Evolutionary conservation across 2,113 vertebrate genomes (phyloP).

Genomic region (Dolichotis patagonum): DNA sequence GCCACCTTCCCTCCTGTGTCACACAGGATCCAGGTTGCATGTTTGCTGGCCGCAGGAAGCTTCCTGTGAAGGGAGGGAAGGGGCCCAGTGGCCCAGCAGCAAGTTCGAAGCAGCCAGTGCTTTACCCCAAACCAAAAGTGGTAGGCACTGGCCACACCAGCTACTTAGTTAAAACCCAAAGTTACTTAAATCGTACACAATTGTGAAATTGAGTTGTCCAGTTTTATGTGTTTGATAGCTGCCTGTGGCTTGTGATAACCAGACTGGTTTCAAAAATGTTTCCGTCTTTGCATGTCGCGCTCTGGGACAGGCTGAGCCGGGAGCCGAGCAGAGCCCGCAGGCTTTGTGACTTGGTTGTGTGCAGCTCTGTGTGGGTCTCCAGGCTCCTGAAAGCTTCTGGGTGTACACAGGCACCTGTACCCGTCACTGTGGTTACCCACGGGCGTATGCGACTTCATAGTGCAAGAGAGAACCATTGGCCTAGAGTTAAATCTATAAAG

Average conservation of each 20-base stretch:
- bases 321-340: rapidly evolving
- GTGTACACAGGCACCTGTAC: not conserved
- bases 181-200: not conserved
- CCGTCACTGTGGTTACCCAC: not conserved
- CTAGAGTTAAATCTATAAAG: not conserved
- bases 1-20: not conserved
- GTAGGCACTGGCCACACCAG: not conserved
- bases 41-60: not conserved
- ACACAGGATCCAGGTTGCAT: too few species aligned
- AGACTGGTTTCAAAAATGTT: not conserved
- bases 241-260: not conserved
- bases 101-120: not conserved
- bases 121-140: not conserved
- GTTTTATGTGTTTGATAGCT: not conserved
- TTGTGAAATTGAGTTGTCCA: not conserved
- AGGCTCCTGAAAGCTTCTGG: not conserved
- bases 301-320: not conserved
- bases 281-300: not conserved
- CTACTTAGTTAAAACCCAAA: not conserved
- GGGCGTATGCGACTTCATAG: not conserved
- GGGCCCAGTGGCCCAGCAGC: not conserved
- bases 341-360: not conserved
- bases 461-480: not conserved
- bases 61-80: not conserved
- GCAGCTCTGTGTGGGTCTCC: not conserved